phyloP scores from a whole-genome alignment of 2,888 invertebrate species.

The Lysandra coridon region DNA sequence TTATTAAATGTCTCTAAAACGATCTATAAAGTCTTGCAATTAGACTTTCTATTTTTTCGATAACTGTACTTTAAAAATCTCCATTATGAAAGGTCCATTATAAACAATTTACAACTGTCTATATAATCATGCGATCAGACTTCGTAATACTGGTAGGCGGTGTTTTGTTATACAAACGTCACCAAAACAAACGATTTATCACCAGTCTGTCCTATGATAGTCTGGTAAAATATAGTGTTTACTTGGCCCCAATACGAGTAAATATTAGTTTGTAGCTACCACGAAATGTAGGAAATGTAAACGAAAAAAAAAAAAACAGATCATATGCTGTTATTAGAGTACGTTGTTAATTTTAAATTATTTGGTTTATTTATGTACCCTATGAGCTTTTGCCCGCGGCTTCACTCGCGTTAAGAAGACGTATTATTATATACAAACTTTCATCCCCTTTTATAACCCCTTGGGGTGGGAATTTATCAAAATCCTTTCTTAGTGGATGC shows the following conservation, averaged over 20 bases:
- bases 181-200: not conserved
- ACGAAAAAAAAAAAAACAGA: not conserved
- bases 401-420: too few species aligned
- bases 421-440: too few species aligned
- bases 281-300: not conserved
- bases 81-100: constrained; percentile 37
- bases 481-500: too few species aligned
- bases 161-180: constrained; percentile 26
- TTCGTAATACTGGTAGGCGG: constrained; percentile 41
- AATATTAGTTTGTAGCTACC: not conserved
- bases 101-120: constrained; percentile 39
- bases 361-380: too few species aligned
- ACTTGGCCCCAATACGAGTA: not conserved
- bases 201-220: not conserved
- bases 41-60: too few species aligned
- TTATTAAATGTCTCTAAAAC: too few species aligned
- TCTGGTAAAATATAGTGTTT: not conserved
- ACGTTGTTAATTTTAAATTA: too few species aligned
- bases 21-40: too few species aligned
- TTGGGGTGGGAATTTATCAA: too few species aligned
- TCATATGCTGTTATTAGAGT: too few species aligned
- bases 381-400: too few species aligned
- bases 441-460: too few species aligned
- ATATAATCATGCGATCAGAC: constrained; percentile 46
- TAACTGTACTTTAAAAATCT: not conserved